Conservation (phyloP, 2,113 vertebrate species). For the Brienomyrus longianalis region DNA sequence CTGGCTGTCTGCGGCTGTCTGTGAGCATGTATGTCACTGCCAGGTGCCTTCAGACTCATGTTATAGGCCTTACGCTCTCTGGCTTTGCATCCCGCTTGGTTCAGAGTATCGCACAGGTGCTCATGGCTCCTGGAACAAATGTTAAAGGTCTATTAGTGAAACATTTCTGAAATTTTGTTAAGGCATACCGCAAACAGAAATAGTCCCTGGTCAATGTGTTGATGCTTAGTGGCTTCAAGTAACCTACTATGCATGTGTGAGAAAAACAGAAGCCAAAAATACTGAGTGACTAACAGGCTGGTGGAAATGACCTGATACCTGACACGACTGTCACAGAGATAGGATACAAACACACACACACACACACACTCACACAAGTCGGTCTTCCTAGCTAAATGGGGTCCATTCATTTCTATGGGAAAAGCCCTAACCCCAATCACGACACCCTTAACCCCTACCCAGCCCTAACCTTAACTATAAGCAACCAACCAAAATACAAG, state of each 20-base stretch:
- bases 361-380: not conserved
- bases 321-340: not conserved
- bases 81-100: not conserved
- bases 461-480: no score
- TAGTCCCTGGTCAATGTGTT: conserved; percentile 25
- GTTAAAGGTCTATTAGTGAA: conserved; percentile 16
- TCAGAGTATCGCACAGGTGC: not conserved
- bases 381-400: no score
- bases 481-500: no score
- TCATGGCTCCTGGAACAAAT: not conserved
- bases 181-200: conserved; percentile 38
- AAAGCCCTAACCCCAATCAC: no score
- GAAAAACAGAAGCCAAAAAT: not conserved
- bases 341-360: not conserved
- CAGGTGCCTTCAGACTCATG: not conserved
- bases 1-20: not conserved
- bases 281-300: not conserved
- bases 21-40: not conserved
- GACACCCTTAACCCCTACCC: no score
- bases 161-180: not conserved
- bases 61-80: not conserved
- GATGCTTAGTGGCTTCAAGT: conserved; percentile 7
- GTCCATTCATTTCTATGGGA: no score
- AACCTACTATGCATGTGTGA: conserved; percentile 1
- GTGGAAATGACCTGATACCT: not conserved